Percentiles rank a stretch among this genome's conserved stretches.
These are phyloP conservation scores for Cydia strobilella DNA, from an alignment of 1,140 invertebrate genomes.

Conservation along the genomic window DNA sequence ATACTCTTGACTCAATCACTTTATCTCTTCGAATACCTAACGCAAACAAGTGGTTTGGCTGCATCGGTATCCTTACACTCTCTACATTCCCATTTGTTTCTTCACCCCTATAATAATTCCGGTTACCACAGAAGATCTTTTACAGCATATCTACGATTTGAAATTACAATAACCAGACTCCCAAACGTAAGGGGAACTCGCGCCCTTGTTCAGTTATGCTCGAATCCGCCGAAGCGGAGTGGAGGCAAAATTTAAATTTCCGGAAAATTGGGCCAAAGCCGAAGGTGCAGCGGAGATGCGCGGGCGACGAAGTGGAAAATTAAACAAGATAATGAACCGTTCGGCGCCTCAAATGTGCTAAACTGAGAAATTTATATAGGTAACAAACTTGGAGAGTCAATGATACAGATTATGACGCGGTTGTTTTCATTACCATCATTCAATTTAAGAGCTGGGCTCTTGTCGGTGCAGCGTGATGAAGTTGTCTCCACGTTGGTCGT, in stretches of 20 bases:
- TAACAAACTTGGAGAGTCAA: conserved; percentile 45
- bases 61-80: not conserved
- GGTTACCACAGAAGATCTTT: conserved; percentile 25
- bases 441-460: too few relatives aligned
- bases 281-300: conserved; percentile 50
- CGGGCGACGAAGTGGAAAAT: conserved; percentile 69
- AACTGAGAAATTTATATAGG: conserved; percentile 61
- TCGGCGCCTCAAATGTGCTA: conserved; percentile 52
- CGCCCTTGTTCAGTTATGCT: conserved; percentile 18
- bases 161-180: conserved; percentile 30
- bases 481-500: too few relatives aligned
- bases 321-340: conserved; percentile 71
- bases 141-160: conserved; percentile 31
- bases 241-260: conserved; percentile 40
- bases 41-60: not conserved
- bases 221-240: not conserved
- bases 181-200: conserved; percentile 18
- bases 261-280: conserved; percentile 46
- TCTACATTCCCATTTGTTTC: conserved; percentile 1
- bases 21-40: not conserved
- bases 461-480: too few relatives aligned
- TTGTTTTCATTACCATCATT: conserved; percentile 42
- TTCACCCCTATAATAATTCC: conserved; percentile 24
- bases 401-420: conserved; percentile 32
- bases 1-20: not conserved